Conservation (phyloP, 1,140 invertebrate species). For the Drosophila mauritiana region DNA sequence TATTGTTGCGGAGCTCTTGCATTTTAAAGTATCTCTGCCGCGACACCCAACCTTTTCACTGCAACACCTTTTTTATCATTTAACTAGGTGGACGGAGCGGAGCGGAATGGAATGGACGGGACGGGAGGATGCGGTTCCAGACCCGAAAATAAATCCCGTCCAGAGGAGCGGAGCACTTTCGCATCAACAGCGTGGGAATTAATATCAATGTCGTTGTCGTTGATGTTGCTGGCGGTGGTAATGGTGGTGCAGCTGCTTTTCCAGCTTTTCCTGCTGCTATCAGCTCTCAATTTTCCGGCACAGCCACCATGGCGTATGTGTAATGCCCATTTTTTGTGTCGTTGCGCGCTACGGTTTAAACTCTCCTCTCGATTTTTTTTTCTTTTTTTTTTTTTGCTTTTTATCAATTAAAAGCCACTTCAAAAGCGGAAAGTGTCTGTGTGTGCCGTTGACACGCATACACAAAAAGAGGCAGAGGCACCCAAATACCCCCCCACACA, state of each 20-base stretch:
- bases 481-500: slow-evolving; percentile 42
- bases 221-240: slow-evolving; percentile 20
- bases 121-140: not conserved
- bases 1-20: slow-evolving; percentile 54
- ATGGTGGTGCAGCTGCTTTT: slow-evolving; percentile 5
- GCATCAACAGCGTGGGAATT: slow-evolving; percentile 78
- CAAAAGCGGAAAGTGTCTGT: slow-evolving; percentile 82
- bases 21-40: slow-evolving; percentile 46
- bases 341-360: slow-evolving; percentile 52
- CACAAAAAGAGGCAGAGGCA: slow-evolving; percentile 51
- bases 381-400: slow-evolving; percentile 54
- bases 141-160: slow-evolving; percentile 44
- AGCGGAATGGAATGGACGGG: not conserved
- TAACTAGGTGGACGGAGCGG: slow-evolving; percentile 47
- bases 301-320: slow-evolving; percentile 78
- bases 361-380: slow-evolving; percentile 23
- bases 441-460: slow-evolving; percentile 71
- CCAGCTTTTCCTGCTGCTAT: slow-evolving; percentile 58
- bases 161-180: slow-evolving; percentile 29
- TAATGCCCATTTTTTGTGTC: slow-evolving; percentile 52
- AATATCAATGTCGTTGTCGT: slow-evolving; percentile 74
- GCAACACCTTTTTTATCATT: slow-evolving; percentile 79
- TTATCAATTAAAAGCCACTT: slow-evolving; percentile 84
- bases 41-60: slow-evolving; percentile 5
- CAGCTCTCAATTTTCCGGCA: slow-evolving; percentile 66